These are phyloP conservation scores for Dryomyza anilis DNA, from an alignment of 2,888 invertebrate species.

Conservation along the genomic window DNA sequence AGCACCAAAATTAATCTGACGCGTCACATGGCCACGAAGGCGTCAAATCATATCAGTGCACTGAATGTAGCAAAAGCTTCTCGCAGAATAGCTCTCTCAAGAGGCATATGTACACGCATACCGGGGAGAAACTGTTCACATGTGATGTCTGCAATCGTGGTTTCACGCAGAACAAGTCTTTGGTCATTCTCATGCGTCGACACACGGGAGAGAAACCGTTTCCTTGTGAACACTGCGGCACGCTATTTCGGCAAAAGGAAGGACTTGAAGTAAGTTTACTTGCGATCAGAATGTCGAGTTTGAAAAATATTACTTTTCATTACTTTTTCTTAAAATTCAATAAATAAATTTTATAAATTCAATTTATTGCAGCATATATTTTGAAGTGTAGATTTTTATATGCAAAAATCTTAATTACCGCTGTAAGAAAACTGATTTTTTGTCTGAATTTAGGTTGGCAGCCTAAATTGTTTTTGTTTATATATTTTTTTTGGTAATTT, in stretches of 20 bases:
- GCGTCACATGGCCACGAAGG: conserved; percentile 54
- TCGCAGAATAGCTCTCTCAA: conserved; percentile 53
- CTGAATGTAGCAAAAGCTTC: conserved; percentile 49
- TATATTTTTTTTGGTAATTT: too few relatives aligned
- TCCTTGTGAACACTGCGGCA: conserved; percentile 49
- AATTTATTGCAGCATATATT: too few relatives aligned
- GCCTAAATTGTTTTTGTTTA: too few relatives aligned
- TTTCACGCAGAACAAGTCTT: conserved; percentile 53
- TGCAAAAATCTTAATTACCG: too few relatives aligned
- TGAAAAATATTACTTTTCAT: too few relatives aligned
- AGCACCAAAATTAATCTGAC: conserved; percentile 55
- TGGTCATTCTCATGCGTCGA: conserved; percentile 51
- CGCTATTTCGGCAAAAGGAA: conserved; percentile 52
- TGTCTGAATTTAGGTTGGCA: too few relatives aligned
- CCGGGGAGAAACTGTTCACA: conserved; percentile 50
- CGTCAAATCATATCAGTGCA: conserved; percentile 47
- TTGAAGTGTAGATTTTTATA: too few relatives aligned
- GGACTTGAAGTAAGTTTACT: conserved; percentile 47
- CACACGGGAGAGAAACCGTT: conserved; percentile 56
- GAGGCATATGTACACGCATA: conserved; percentile 53
- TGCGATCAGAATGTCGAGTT: too few relatives aligned
- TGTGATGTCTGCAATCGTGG: conserved; percentile 49
- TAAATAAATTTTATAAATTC: too few relatives aligned
- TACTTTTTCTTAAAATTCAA: too few relatives aligned
- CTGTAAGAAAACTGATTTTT: too few relatives aligned